These are phyloP conservation scores for Arctopsyche grandis DNA, from an alignment of 1,140 invertebrate genomes.

Conservation along the genomic window DNA sequence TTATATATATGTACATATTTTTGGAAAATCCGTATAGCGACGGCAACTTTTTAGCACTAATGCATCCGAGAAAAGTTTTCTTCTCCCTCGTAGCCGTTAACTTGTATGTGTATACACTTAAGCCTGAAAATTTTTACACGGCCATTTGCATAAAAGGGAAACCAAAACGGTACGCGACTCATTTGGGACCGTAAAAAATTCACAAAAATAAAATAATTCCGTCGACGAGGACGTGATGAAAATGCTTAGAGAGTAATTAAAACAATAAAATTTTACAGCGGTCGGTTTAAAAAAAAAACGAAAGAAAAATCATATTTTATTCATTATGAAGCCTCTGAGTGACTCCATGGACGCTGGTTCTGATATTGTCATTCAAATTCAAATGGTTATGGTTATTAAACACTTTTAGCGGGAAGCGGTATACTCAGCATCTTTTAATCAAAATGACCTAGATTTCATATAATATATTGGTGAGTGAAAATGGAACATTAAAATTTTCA, in stretches of 20 bases:
- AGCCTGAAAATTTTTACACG: slow-evolving; percentile 21
- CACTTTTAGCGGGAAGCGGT: not conserved
- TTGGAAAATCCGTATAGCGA: not conserved
- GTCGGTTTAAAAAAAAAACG: not conserved
- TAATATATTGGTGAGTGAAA: too few relatives aligned
- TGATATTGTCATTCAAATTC: slow-evolving; percentile 4
- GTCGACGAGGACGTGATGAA: slow-evolving; percentile 14
- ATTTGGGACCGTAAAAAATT: slow-evolving; percentile 22
- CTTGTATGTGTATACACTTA: not conserved
- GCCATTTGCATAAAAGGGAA: slow-evolving; percentile 29
- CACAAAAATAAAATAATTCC: slow-evolving; percentile 29
- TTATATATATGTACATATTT: too few relatives aligned
- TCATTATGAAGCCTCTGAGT: slow-evolving; percentile 4
- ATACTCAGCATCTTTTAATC: not conserved
- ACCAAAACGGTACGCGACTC: slow-evolving; percentile 31
- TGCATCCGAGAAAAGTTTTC: slow-evolving; percentile 13
- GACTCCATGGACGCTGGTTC: not conserved
- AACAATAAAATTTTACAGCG: slow-evolving; percentile 19
- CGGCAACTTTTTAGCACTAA: not conserved
- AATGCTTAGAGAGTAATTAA: slow-evolving; percentile 31
- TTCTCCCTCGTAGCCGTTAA: not conserved
- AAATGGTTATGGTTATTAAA: slow-evolving; percentile 18
- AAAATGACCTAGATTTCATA: not conserved
- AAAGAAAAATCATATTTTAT: slow-evolving; percentile 27
- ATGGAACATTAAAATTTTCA: too few relatives aligned